These are phyloP conservation scores for Nomada flava DNA, from an alignment of 2,888 invertebrate species.

Conservation along the genomic window DNA sequence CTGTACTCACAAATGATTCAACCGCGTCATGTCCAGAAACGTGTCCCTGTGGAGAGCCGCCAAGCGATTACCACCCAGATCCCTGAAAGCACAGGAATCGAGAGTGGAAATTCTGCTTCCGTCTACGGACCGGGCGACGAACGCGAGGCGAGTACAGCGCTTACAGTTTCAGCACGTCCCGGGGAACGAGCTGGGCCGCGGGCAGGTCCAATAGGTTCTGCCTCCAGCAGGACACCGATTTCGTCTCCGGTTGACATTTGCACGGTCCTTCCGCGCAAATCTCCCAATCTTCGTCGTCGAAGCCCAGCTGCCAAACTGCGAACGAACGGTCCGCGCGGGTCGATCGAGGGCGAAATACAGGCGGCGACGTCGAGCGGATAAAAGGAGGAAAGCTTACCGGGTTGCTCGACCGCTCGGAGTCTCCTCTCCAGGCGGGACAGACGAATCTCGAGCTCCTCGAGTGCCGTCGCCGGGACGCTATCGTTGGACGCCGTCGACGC, in stretches of 20 bases:
- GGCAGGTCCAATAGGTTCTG: slow-evolving; percentile 87
- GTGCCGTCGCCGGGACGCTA: slow-evolving; percentile 12
- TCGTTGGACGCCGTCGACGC: not conserved
- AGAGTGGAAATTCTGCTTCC: not conserved
- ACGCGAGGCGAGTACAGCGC: not conserved
- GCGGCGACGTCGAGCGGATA: not conserved
- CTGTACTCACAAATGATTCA: slow-evolving; percentile 85
- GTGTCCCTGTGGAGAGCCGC: slow-evolving; percentile 89
- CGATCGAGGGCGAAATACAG: not conserved
- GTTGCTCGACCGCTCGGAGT: slow-evolving; percentile 89
- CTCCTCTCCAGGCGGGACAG: slow-evolving; percentile 86
- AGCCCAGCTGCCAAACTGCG: slow-evolving; percentile 89
- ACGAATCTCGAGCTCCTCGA: slow-evolving; percentile 77
- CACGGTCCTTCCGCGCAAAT: slow-evolving; percentile 88
- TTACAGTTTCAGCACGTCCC: slow-evolving; percentile 88
- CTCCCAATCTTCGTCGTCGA: slow-evolving; percentile 86
- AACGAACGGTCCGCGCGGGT: not conserved
- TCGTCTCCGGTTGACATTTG: slow-evolving; percentile 88
- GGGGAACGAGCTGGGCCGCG: slow-evolving; percentile 87
- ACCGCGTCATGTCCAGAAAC: slow-evolving; percentile 88
- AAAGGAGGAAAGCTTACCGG: slow-evolving; percentile 84
- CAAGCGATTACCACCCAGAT: slow-evolving; percentile 89
- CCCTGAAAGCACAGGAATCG: slow-evolving; percentile 84
- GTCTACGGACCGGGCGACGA: too few relatives aligned
- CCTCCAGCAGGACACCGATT: slow-evolving; percentile 89